phyloP scores from a whole-genome alignment of 2,113 vertebrate genomes.

The Manacus vitellinus region DNA sequence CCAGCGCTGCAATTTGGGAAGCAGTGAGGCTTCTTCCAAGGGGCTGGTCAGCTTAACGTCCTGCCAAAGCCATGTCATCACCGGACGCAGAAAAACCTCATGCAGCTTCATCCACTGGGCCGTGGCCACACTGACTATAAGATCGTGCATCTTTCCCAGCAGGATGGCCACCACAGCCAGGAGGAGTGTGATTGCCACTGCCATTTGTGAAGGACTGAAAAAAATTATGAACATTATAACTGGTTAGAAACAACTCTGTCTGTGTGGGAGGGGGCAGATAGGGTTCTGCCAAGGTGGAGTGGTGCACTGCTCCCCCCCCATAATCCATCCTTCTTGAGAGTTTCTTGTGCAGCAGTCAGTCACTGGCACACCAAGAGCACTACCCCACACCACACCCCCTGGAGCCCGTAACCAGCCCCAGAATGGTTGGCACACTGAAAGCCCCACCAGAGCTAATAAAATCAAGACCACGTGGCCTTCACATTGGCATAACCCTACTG shows the following conservation, averaged over 20 bases:
- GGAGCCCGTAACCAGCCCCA: not conserved
- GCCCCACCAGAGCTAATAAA: not conserved
- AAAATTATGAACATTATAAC: not conserved
- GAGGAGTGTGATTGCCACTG: not conserved
- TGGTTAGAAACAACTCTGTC: not conserved
- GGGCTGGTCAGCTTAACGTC: not conserved
- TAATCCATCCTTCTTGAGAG: not conserved
- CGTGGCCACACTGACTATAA: not conserved
- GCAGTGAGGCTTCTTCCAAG: not conserved
- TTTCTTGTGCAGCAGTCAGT: not conserved
- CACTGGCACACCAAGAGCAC: not conserved
- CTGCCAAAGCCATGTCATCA: not conserved
- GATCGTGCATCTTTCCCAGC: not conserved
- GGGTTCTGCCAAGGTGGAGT: not conserved
- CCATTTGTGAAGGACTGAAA: not conserved
- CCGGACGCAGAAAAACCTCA: not conserved
- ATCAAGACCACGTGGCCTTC: not conserved
- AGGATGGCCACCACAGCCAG: not conserved
- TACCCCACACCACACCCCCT: not conserved
- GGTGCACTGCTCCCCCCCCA: not conserved
- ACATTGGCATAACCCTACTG: not conserved
- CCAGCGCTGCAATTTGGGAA: not conserved
- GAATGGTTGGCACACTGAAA: not conserved
- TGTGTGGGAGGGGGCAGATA: not conserved
- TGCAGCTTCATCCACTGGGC: not conserved